These are phyloP conservation scores for Neolamprologus falcicula DNA, from an alignment of 2,113 vertebrate species.

Conservation along the genomic window DNA sequence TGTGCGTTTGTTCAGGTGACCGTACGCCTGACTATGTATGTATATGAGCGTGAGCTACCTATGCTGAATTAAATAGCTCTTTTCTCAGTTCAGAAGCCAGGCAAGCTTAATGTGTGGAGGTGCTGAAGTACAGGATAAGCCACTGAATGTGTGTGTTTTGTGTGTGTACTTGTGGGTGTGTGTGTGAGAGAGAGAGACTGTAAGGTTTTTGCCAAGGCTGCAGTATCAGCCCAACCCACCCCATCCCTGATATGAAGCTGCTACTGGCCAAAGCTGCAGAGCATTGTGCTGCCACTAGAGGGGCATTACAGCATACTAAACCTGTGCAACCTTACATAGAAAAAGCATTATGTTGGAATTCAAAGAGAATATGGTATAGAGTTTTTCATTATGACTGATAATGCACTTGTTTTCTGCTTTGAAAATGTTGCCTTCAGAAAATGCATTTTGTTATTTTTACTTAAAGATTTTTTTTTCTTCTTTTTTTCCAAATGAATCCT, in stretches of 20 bases:
- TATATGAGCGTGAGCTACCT: background rate
- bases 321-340: background rate
- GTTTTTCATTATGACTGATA: background rate
- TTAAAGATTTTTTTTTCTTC: no score
- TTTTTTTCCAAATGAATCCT: background rate
- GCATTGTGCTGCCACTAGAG: conserved; percentile 9
- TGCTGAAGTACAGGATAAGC: conserved; percentile 6
- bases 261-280: conserved; percentile 23
- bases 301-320: background rate
- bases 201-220: conserved; percentile 7
- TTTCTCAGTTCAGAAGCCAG: background rate
- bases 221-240: conserved; percentile 31
- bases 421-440: background rate
- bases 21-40: background rate
- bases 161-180: background rate
- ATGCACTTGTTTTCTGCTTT: background rate
- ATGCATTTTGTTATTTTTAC: background rate
- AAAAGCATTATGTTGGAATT: background rate
- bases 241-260: background rate
- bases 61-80: background rate
- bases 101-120: background rate
- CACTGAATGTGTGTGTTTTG: background rate
- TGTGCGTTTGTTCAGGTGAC: background rate
- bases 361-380: background rate
- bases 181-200: background rate